Conservation (phyloP, 2,797 vertebrate species). For the Halcyon chelicuti region DNA sequence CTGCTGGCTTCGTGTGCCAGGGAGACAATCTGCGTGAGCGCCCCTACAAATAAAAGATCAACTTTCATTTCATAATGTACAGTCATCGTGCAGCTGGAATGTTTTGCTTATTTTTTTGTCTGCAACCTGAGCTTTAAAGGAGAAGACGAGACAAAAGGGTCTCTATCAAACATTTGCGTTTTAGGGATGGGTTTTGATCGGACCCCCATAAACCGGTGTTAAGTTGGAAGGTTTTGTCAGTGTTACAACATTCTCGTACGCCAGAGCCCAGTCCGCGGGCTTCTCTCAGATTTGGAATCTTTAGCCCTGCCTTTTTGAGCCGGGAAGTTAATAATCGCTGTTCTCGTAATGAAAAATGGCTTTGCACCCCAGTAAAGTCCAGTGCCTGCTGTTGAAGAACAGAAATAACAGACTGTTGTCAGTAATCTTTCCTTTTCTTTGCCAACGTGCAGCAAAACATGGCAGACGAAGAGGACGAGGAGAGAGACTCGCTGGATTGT, state of each 20-base stretch:
- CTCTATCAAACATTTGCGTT: background rate
- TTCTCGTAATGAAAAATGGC: background rate
- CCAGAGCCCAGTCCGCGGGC: background rate
- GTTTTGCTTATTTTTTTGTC: background rate
- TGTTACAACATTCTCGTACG: background rate
- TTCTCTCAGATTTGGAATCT: background rate
- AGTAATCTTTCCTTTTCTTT: constrained; percentile 47
- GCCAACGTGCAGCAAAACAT: constrained; percentile 75
- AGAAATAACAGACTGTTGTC: background rate
- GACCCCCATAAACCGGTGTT: background rate
- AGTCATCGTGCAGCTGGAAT: background rate
- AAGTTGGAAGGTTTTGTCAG: background rate
- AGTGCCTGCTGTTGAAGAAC: background rate
- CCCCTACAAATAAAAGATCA: background rate
- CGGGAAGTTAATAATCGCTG: background rate
- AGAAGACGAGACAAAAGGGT: background rate
- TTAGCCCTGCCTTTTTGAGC: background rate
- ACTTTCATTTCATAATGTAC: background rate
- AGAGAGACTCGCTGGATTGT: constrained; percentile 74
- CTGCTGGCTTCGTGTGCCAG: background rate
- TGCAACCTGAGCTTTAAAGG: background rate
- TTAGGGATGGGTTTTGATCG: background rate
- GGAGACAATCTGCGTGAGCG: background rate
- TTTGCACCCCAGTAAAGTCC: background rate
- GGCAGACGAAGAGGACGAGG: constrained; percentile 76